These are phyloP conservation scores for Pyxicephalus adspersus DNA, from an alignment of 2,113 vertebrate genomes.

Conservation along the genomic window DNA sequence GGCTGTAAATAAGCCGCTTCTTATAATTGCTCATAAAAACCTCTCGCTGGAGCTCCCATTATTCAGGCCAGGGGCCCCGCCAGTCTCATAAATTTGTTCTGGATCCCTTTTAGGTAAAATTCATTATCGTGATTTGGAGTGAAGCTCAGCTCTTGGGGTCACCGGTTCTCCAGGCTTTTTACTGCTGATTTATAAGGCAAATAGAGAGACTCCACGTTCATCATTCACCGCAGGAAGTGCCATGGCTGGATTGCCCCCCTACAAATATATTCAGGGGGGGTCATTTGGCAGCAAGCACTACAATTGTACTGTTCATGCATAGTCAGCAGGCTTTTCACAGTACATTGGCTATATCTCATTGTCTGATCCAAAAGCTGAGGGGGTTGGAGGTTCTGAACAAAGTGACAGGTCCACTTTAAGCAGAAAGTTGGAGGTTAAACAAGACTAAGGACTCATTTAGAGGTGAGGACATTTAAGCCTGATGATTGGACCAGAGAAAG, in stretches of 20 bases:
- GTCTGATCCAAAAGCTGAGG: too few relatives aligned
- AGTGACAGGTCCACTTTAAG: too few relatives aligned
- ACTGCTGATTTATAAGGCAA: constrained; percentile 52
- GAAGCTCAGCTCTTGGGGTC: constrained; percentile 44
- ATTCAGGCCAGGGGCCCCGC: constrained; percentile 46
- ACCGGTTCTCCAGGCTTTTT: constrained; percentile 32
- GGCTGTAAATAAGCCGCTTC: constrained; percentile 55
- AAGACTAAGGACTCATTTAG: too few relatives aligned
- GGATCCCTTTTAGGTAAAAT: constrained; percentile 58
- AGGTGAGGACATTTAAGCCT: too few relatives aligned
- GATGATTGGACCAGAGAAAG: too few relatives aligned
- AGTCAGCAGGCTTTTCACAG: too few relatives aligned
- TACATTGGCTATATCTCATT: too few relatives aligned
- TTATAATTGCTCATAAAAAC: constrained; percentile 57
- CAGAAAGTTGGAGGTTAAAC: too few relatives aligned
- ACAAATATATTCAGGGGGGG: too few relatives aligned
- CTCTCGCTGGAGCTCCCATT: constrained; percentile 44
- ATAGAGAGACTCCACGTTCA: constrained; percentile 15
- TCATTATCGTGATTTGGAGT: constrained; percentile 53
- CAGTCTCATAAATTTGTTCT: constrained; percentile 52
- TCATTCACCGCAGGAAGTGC: constrained; percentile 36
- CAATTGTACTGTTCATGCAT: too few relatives aligned
- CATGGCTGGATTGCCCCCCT: constrained; percentile 5
- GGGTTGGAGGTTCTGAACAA: too few relatives aligned
- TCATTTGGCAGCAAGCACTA: too few relatives aligned